Evolutionary conservation across 1,140 invertebrate species (phyloP), one percentile per base, ranked within the genome.

Genomic region (Drosophila chauvacae): DNA sequence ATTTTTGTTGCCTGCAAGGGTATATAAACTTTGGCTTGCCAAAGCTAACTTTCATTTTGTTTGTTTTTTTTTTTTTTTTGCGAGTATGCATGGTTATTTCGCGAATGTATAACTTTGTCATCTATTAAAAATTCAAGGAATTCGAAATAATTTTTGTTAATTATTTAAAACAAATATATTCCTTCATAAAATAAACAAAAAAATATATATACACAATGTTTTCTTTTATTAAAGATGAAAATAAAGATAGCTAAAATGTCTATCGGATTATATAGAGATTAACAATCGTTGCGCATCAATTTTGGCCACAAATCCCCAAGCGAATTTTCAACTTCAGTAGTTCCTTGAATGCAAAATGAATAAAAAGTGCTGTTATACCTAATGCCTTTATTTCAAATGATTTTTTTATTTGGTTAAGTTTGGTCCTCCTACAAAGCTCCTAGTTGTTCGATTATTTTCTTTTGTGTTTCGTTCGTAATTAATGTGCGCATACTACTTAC

Each of bases 401-500:
- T 20, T 47, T 26, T 5, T 9, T 61, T 7, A 47, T n/a, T 63
- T 63, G 26, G 2, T 57, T 42, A 13, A 26, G 11, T 42, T 57
- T 18, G n/a, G 10, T 18, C 16, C 33, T 57, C 16, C 23, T 42
- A 42, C 55, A 39, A 56, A 56, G 35, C 37, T 56, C 35, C 53
- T 28, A 58, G 37, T 58, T 58, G 20, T 28, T 58, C 9, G 11
- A 18, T 61, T 37, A 53, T 69, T 69, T 51, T 0, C 0, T 58
- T 42, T 23, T 58, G n/a, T 35, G n/a, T 26, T 62, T 62, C 1
- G 13, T 45, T 14, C 16, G 53, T 39, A 39, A 39, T 39, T 56
- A 56, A 69, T 53, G 39, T 68, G 37, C 63, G 47, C 42, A 39
- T 74, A 63, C 41, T 56, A 56, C 53, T 56, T 56, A 56, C 53